A percentile compares a stretch with the other conserved stretches of the same genome.
Conservation (phyloP, 2,888 invertebrate species). For the Eugnorisma glareosa region DNA sequence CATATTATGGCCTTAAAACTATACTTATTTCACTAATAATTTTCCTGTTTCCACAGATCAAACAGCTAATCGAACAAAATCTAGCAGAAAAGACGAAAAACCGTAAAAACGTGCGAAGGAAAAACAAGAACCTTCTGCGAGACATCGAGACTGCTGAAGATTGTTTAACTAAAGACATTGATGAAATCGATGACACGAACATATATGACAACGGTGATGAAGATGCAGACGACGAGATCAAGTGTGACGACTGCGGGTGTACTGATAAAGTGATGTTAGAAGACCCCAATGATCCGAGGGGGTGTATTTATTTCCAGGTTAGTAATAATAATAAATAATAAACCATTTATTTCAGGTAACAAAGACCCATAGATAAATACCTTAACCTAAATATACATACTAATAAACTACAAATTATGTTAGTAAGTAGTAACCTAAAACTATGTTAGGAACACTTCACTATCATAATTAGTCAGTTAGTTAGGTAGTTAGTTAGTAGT, state of each 20-base stretch:
- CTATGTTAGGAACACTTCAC: too few species aligned
- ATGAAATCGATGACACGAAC: conserved; percentile 66
- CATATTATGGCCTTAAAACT: too few species aligned
- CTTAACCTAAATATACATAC: too few species aligned
- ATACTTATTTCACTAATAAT: too few species aligned
- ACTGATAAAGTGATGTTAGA: conserved; percentile 78
- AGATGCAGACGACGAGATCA: conserved; percentile 6
- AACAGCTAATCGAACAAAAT: conserved; percentile 61
- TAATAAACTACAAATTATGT: too few species aligned
- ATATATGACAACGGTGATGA: conserved; percentile 63
- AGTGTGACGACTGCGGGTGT: conserved; percentile 70
- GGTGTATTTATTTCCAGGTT: conserved; percentile 92
- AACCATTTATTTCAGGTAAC: too few species aligned
- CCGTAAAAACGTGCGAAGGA: conserved; percentile 69
- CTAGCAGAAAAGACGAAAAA: conserved; percentile 53
- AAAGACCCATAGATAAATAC: too few species aligned
- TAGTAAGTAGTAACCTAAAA: too few species aligned
- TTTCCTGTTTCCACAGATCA: conserved; percentile 48
- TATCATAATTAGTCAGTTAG: too few species aligned
- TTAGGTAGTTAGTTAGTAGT: too few species aligned
- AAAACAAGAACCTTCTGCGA: conserved; percentile 80
- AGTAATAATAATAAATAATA: too few species aligned
- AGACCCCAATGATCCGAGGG: conserved; percentile 88
- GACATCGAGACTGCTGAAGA: conserved; percentile 77
- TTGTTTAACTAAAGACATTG: conserved; percentile 73